Base-by-base conservation (phyloP, 2,113 vertebrate genomes). In the Paracanthobrama guichenoti region DNA sequence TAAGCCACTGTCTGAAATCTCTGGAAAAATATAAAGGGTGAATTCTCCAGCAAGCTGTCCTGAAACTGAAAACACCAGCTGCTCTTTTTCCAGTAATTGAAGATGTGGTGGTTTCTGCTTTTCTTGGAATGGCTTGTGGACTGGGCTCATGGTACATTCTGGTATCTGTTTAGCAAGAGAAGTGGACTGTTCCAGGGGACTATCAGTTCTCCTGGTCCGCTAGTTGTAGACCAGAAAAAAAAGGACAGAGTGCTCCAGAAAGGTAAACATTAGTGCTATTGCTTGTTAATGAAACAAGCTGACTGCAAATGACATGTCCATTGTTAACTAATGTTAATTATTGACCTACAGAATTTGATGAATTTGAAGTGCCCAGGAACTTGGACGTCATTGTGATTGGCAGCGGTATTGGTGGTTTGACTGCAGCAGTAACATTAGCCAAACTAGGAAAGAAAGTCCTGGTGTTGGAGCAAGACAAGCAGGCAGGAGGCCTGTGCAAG, bases 361-460 rank as follows among this genome's bases (percentile, higher is more conserved):
- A 22, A 22, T 7, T 28, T 69, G 53, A 82, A 57, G 80, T 72
- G 2, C 20, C 48, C 0, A n/a, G 31, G 0, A 31, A 39, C 31
- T 39, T 82, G 48, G 80, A 82, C 1, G 66, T 42, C 6, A 39
- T 82, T 0, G 66, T 82, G 48, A 82, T 82, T 57, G 80, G 80
- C 2, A 82, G 69, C 3, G 69, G 69, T 20, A 26, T 83, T 0
- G 57, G 81, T 60, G 81, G 69, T 5, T 22, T 83, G 24, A 74
- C 71, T 2, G 81, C 26, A 13, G 81, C 81, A 0, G 81, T 12
- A 48, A 8, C 22, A 24, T 48, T 83, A 13, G 71, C 24, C 22
- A 83, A 62, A 48, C 55, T 60, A 26, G 80, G 80, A 31, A 82
- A 82, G 66, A 71, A 72, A 39, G 80, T 82, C 53, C 48, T 82